Evolutionary conservation across 1,140 invertebrate species (phyloP), one percentile per base, ranked within the genome.

Genomic region (Orchesella cincta): DNA sequence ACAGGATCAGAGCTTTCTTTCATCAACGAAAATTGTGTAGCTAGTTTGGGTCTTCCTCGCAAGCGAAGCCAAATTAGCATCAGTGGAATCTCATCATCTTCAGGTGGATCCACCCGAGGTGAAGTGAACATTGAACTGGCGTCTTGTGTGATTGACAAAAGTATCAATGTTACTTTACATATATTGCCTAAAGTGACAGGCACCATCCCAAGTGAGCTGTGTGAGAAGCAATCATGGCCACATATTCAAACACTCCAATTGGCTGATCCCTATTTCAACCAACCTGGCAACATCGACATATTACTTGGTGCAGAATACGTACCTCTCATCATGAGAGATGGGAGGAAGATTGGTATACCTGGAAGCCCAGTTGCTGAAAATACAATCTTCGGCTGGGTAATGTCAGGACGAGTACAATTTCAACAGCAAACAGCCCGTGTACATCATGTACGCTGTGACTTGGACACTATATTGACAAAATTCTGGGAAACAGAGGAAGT

Each of bases 401-500:
- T 71, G 23, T 71, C 26, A 8, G 67, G 67, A 8, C n/a, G n/a
- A n/a, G n/a, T n/a, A n/a, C n/a, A n/a, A n/a, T n/a, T n/a, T n/a
- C n/a, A n/a, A n/a, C n/a, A n/a, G n/a, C n/a, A n/a, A n/a, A n/a
- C n/a, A n/a, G n/a, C n/a, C n/a, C n/a, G n/a, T n/a, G n/a, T n/a
- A n/a, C n/a, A n/a, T n/a, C n/a, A n/a, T n/a, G n/a, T n/a, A n/a
- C n/a, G n/a, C n/a, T n/a, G n/a, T n/a, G n/a, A n/a, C n/a, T n/a
- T n/a, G n/a, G n/a, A n/a, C n/a, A n/a, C n/a, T n/a, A n/a, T n/a
- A n/a, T n/a, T n/a, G n/a, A n/a, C n/a, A 81, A 0, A 35, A 84
- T 84, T 85, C 57, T 84, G 82, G 83, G 70, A 81, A 29, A 18
- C 82, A 3, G 84, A 84, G 54, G 80, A 83, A 14, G n/a, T n/a